phyloP scores from a whole-genome alignment of 2,888 invertebrate genomes.

The Coleophora deauratella region DNA sequence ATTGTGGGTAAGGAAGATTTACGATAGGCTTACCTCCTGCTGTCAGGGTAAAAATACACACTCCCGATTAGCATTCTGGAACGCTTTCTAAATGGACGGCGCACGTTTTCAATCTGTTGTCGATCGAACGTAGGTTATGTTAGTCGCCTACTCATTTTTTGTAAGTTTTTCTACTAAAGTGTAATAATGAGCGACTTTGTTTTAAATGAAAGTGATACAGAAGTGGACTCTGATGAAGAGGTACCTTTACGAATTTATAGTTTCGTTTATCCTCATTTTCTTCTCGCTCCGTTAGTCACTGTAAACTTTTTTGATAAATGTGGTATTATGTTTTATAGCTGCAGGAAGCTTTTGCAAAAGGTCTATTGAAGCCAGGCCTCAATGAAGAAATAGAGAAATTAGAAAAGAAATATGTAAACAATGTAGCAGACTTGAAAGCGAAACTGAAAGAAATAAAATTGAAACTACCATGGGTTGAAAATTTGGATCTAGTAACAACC shows the following conservation, averaged over 20 bases:
- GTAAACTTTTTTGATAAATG: conserved; percentile 3
- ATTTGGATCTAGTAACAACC: conserved; percentile 83
- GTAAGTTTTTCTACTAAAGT: too few species aligned
- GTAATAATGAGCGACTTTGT: conserved; percentile 54
- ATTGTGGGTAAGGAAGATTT: too few species aligned
- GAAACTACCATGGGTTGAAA: conserved; percentile 89
- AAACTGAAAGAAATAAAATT: conserved; percentile 82
- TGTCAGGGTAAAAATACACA: too few species aligned
- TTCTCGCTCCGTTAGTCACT: conserved; percentile 6
- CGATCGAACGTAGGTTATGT: too few species aligned
- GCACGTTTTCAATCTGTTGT: too few species aligned
- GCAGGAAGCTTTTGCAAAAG: conserved; percentile 91
- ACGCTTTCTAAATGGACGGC: too few species aligned
- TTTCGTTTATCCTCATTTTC: conserved; percentile 11
- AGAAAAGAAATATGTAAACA: conserved; percentile 78
- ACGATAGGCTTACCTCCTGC: too few species aligned
- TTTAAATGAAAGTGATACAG: conserved; percentile 64
- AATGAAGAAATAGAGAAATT: conserved; percentile 78
- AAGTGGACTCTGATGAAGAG: conserved; percentile 75
- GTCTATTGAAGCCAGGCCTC: conserved; percentile 89
- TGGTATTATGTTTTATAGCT: conserved; percentile 72
- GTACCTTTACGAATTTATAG: conserved; percentile 32
- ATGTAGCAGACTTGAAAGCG: conserved; percentile 80
- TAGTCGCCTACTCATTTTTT: too few species aligned
- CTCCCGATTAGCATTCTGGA: too few species aligned